Evolutionary conservation across 1,140 invertebrate genomes (phyloP).

Genomic region (Zaprionus davidi): DNA sequence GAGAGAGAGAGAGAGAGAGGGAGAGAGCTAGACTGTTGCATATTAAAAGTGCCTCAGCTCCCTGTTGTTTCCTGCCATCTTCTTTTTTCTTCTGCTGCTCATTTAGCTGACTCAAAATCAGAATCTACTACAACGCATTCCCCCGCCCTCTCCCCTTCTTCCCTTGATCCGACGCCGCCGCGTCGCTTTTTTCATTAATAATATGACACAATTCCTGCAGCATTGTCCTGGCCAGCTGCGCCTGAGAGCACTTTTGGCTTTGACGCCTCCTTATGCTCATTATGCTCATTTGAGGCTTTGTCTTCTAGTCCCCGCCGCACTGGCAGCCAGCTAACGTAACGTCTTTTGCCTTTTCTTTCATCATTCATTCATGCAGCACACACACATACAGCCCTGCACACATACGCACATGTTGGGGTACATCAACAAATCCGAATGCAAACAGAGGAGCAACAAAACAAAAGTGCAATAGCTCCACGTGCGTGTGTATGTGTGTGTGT

Average conservation of each 20-base stretch:
- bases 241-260: conserved; percentile 75
- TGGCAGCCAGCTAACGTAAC: conserved; percentile 33
- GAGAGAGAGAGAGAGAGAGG: not conserved
- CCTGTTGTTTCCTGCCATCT: conserved; percentile 56
- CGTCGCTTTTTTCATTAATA: conserved; percentile 75
- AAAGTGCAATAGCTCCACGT: conserved; percentile 53
- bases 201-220: conserved; percentile 77
- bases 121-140: conserved; percentile 13
- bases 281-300: conserved; percentile 79
- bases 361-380: conserved; percentile 68
- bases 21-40: conserved; percentile 60
- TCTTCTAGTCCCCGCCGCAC: conserved; percentile 48
- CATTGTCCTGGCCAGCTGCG: conserved; percentile 69
- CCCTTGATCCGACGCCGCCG: not conserved
- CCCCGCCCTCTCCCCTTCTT: no score
- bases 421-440: conserved; percentile 70
- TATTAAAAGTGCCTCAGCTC: conserved; percentile 69
- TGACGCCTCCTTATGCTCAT: conserved; percentile 76
- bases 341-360: conserved; percentile 68
- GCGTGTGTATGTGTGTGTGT: conserved; percentile 7
- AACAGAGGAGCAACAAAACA: conserved; percentile 59
- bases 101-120: conserved; percentile 51
- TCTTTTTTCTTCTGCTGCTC: conserved; percentile 48
- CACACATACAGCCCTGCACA: conserved; percentile 7
- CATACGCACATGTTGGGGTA: conserved; percentile 11